These are phyloP conservation scores for Pseudochromis fuscus DNA, from an alignment of 2,797 vertebrate species.

Conservation along the genomic window DNA sequence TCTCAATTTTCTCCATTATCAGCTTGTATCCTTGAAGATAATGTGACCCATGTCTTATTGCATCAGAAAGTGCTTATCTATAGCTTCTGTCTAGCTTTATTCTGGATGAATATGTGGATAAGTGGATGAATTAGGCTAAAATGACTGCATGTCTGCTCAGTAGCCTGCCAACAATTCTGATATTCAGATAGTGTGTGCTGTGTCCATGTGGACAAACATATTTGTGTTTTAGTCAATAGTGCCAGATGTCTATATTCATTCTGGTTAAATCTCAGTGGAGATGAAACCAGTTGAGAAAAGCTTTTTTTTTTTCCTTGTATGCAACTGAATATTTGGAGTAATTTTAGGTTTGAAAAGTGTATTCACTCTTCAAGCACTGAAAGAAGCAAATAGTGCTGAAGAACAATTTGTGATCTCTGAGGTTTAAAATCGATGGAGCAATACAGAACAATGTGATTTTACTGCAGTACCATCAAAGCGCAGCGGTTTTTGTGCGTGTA, in stretches of 20 bases:
- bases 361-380: not conserved
- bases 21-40: conserved; percentile 11
- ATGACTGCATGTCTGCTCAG: conserved; percentile 31
- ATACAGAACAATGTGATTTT: not conserved
- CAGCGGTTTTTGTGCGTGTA: too few relatives aligned
- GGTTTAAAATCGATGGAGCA: not conserved
- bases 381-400: not conserved
- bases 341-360: not conserved
- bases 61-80: conserved; percentile 14
- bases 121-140: conserved; percentile 38
- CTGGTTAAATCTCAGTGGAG: conserved; percentile 54
- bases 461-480: too few relatives aligned
- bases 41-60: conserved; percentile 2
- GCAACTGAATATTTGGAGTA: conserved; percentile 21
- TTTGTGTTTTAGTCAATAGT: conserved; percentile 44
- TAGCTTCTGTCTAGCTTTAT: conserved; percentile 10
- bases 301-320: conserved; percentile 8
- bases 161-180: conserved; percentile 34
- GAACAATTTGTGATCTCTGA: not conserved
- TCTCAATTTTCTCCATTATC: conserved; percentile 3
- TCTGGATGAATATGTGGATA: too few relatives aligned
- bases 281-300: conserved; percentile 23
- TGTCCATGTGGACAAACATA: conserved; percentile 31
- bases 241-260: conserved; percentile 66
- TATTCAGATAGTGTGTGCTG: conserved; percentile 47